Evolutionary conservation across 2,113 vertebrate genomes (phyloP).

Genomic region (Dascyllus trimaculatus): DNA sequence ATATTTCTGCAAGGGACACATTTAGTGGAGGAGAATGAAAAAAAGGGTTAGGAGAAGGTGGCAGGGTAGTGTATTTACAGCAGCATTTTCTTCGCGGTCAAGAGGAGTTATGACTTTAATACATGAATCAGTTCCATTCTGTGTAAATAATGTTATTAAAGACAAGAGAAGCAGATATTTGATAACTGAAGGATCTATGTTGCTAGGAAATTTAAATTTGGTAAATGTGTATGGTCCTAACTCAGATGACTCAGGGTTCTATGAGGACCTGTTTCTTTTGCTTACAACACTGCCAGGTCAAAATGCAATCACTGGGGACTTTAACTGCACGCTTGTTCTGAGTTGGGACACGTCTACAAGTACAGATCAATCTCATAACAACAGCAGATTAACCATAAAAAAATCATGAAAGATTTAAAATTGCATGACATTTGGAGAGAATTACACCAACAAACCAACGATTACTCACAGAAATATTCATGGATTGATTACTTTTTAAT

Average conservation of each 20-base stretch:
- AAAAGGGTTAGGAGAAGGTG: background rate
- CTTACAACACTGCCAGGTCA: too few species aligned
- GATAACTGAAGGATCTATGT: background rate
- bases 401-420: too few species aligned
- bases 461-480: too few species aligned
- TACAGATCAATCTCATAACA: too few species aligned
- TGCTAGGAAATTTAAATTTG: background rate
- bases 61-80: background rate
- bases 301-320: too few species aligned
- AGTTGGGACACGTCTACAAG: too few species aligned
- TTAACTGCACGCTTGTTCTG: too few species aligned
- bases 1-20: slow-evolving; percentile 18
- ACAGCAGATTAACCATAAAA: too few species aligned
- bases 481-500: too few species aligned
- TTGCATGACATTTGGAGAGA: too few species aligned
- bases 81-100: too few species aligned
- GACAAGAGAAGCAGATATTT: slow-evolving; percentile 3
- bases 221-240: slow-evolving; percentile 5
- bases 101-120: background rate
- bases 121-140: background rate
- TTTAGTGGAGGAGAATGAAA: background rate
- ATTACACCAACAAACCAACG: too few species aligned
- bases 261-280: background rate
- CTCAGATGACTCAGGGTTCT: background rate
- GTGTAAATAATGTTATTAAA: background rate